A percentile compares a stretch with the other conserved stretches of the same genome.
Conservation (phyloP, 2,797 vertebrate genomes). For the Setipinna tenuifilis region DNA sequence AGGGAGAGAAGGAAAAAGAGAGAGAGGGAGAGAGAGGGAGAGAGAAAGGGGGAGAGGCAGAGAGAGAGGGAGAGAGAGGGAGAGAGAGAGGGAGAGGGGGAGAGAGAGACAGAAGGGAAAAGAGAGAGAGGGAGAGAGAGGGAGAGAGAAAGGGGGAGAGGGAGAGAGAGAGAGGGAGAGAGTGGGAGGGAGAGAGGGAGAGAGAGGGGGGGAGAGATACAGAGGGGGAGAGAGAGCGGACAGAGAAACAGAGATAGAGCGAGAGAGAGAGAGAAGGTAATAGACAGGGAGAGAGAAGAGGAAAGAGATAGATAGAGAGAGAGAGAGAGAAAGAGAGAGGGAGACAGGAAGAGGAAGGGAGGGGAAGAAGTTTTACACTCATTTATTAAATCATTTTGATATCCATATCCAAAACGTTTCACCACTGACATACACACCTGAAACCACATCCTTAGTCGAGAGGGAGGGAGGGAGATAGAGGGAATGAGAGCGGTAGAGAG, state of each 20-base stretch:
- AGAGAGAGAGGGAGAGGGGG: neutral
- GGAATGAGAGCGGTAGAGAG: too few relatives aligned
- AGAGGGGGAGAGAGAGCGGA: neutral
- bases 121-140: constrained; percentile 30
- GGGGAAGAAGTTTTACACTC: too few relatives aligned
- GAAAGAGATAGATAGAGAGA: neutral
- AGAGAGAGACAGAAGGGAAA: constrained; percentile 35
- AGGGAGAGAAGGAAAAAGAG: constrained; percentile 48
- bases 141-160: neutral
- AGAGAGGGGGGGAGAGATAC: too few relatives aligned
- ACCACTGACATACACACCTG: too few relatives aligned
- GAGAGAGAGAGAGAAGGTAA: neutral
- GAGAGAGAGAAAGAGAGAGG: neutral
- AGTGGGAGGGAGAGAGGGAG: neutral
- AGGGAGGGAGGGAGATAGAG: too few relatives aligned
- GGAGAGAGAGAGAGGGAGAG: neutral
- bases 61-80: constrained; percentile 35
- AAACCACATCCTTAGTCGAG: too few relatives aligned
- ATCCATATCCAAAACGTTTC: too few relatives aligned
- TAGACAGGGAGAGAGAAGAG: neutral
- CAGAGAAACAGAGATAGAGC: neutral
- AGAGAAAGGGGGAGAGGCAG: constrained; percentile 28
- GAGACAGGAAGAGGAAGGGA: neutral
- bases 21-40: constrained; percentile 38
- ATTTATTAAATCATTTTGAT: too few relatives aligned